Evolutionary conservation across 2,113 vertebrate species (phyloP), one percentile per base, ranked within the genome.

Genomic region (Alethe diademata): DNA sequence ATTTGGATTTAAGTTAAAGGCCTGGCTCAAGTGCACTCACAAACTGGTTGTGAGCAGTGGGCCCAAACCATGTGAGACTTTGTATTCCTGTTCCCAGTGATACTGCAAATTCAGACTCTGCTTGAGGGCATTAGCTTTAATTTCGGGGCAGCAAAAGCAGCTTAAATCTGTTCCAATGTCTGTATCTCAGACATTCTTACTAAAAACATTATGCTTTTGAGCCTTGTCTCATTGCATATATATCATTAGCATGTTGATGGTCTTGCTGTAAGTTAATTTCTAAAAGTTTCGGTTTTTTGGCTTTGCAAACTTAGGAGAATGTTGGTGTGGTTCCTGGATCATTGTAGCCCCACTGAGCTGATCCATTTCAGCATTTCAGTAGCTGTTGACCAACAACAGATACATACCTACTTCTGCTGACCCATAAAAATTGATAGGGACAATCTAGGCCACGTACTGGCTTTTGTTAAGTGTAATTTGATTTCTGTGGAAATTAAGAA

Each of bases 51-150:
- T 26, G 70, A 75, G 5, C 31, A 54, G 19, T 1, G 17, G 15
- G 36, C 24, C 19, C 7, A 3, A 48, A 22, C 71, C 1, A 4
- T 42, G 33, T 0, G 1, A 3, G 38, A 8, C 26, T 79, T 45
- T 57, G n/a, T 54, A 1, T 57, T 79, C 42, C 60, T 80, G 29
- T 36, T 22, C 43, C 60, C 3, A 11, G 33, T 57, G 60, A 17
- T 3, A 4, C 60, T 35, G 75, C 18, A 29, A 53, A 36, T n/a
- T 14, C 45, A 54, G 64, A 5, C 35, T 74, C 35, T 86, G 18
- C 64, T 76, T 48, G 60, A 58, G 38, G 35, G 13, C 9, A 16
- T 70, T 50, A 19, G 9, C 72, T 64, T 60, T 42, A 40, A 0
- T 67, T 86, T 60, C 67, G 43, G 35, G 24, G 12, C 22, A 48